phyloP scores from a whole-genome alignment of 2,888 invertebrate species.

The Merodon equestris region DNA sequence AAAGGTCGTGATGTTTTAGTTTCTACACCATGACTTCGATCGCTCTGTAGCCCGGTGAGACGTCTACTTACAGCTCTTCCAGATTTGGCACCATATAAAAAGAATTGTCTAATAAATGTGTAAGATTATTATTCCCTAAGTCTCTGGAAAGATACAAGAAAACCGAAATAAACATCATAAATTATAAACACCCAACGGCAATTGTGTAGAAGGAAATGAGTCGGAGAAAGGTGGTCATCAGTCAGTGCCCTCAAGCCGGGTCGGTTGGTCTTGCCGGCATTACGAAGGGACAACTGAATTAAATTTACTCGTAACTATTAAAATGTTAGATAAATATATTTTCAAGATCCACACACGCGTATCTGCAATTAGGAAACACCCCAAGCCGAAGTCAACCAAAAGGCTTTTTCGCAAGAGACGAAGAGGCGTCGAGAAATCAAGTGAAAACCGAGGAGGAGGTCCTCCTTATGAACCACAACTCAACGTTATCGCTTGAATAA shows the following conservation, averaged over 20 bases:
- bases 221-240: slow-evolving; percentile 5
- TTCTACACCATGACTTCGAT: too few relatives aligned
- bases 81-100: slow-evolving; percentile 84
- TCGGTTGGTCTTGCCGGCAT: too few relatives aligned
- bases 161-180: slow-evolving; percentile 24
- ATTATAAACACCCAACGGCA: slow-evolving; percentile 18
- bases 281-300: too few relatives aligned
- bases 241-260: neutral
- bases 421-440: too few relatives aligned
- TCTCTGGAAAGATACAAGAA: slow-evolving; percentile 81
- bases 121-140: slow-evolving; percentile 90
- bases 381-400: too few relatives aligned
- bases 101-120: slow-evolving; percentile 84
- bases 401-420: too few relatives aligned
- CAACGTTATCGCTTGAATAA: slow-evolving; percentile 19
- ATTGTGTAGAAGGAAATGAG: too few relatives aligned
- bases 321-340: slow-evolving; percentile 41
- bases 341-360: slow-evolving; percentile 5
- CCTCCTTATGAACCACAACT: slow-evolving; percentile 2
- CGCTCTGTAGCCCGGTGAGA: too few relatives aligned
- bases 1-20: too few relatives aligned
- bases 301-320: neutral
- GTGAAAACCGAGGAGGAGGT: too few relatives aligned
- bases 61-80: slow-evolving; percentile 86
- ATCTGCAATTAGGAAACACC: neutral